Conservation (phyloP, 2,888 invertebrate genomes). For the Lepidocyrtinus sp. region DNA sequence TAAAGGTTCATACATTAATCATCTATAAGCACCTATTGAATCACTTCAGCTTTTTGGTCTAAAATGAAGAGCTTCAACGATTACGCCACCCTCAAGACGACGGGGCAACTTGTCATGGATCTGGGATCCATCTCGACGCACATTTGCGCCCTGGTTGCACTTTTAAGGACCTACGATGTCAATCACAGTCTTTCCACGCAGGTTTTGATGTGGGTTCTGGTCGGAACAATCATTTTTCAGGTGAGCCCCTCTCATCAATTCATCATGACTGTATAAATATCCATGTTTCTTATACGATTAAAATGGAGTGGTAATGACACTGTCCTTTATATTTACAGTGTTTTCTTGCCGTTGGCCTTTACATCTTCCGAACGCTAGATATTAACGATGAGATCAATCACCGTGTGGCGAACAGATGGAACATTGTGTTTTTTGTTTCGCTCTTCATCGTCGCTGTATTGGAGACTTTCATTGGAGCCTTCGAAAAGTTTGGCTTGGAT, state of each 20-base stretch:
- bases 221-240: conserved; percentile 62
- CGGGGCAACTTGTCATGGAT: conserved; percentile 63
- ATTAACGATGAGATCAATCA: conserved; percentile 58
- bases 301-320: too few relatives aligned
- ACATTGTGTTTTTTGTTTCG: conserved; percentile 55
- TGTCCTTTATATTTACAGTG: too few relatives aligned
- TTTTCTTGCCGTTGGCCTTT: conserved; percentile 60
- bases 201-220: conserved; percentile 59
- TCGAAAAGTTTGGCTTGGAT: conserved; percentile 63
- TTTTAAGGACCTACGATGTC: conserved; percentile 47
- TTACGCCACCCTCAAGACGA: conserved; percentile 61
- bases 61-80: conserved; percentile 60
- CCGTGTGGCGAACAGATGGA: conserved; percentile 51
- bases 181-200: conserved; percentile 45
- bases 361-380: conserved; percentile 58
- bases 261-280: neutral
- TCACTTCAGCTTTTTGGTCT: too few relatives aligned
- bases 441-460: conserved; percentile 49
- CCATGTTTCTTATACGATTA: neutral
- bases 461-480: conserved; percentile 60
- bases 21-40: too few relatives aligned
- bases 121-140: conserved; percentile 62
- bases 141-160: conserved; percentile 55
- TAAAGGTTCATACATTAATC: too few relatives aligned
- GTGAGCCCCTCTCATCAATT: conserved; percentile 26